phyloP scores from a whole-genome alignment of 2,113 vertebrate genomes.

The Catharus fuscescens region DNA sequence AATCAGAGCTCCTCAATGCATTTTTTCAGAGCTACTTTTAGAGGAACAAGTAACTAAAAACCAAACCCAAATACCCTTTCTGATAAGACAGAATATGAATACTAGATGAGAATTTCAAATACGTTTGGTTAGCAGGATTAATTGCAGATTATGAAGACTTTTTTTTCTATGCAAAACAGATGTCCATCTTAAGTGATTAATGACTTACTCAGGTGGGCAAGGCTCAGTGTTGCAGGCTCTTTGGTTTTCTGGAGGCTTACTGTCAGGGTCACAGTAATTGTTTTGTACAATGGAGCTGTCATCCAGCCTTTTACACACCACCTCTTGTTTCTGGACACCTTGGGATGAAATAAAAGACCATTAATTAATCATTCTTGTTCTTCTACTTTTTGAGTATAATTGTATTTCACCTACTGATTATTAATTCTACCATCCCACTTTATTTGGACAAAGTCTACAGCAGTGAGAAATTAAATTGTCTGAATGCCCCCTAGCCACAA shows the following conservation, averaged over 20 bases:
- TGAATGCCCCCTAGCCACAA: not conserved
- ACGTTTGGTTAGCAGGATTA: not conserved
- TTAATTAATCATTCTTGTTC: conserved; percentile 15
- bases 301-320: conserved; percentile 93
- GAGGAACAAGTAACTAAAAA: not conserved
- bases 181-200: not conserved
- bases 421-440: not conserved
- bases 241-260: conserved; percentile 94
- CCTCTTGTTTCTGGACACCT: conserved; percentile 95
- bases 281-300: conserved; percentile 95
- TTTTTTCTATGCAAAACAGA: not conserved
- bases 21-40: not conserved
- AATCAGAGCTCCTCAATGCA: not conserved
- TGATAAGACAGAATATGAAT: not conserved
- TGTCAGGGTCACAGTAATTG: conserved; percentile 94
- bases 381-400: not conserved
- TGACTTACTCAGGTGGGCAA: conserved; percentile 97
- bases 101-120: not conserved
- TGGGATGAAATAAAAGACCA: conserved; percentile 46
- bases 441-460: not conserved
- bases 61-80: not conserved
- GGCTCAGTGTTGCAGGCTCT: conserved; percentile 93
- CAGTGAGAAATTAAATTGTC: not conserved
- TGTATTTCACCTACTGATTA: conserved; percentile 3
- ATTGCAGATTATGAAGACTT: not conserved